Conservation (phyloP, 2,113 vertebrate genomes). For the Pygoscelis adeliae region DNA sequence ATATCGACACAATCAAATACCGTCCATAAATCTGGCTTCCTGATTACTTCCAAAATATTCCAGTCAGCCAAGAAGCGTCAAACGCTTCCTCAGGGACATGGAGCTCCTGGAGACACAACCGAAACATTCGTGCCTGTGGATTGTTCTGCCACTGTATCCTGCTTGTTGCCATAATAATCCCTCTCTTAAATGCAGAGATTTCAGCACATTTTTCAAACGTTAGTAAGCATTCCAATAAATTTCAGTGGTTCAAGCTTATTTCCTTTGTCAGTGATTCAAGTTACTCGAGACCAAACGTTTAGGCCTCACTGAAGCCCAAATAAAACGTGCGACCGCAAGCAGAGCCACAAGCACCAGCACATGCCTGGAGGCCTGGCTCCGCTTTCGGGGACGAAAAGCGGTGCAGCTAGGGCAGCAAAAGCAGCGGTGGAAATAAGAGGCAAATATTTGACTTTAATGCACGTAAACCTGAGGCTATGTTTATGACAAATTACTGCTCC, state of each 20-base stretch:
- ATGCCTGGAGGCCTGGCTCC: neutral
- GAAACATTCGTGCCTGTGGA: neutral
- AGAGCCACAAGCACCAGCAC: fast-evolving
- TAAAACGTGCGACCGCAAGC: fast-evolving
- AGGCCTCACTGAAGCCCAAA: neutral
- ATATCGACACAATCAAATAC: fast-evolving
- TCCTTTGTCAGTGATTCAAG: neutral
- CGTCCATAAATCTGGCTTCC: neutral
- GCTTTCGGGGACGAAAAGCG: neutral
- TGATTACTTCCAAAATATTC: neutral
- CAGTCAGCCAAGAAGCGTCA: neutral
- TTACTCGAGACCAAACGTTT: neutral
- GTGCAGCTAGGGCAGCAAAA: neutral
- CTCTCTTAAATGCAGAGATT: neutral
- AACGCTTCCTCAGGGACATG: neutral
- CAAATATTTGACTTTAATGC: neutral
- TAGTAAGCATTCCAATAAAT: neutral
- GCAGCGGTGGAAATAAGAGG: neutral
- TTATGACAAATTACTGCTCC: neutral
- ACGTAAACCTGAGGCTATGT: neutral
- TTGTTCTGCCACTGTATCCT: neutral
- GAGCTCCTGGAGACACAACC: neutral
- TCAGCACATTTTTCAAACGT: neutral
- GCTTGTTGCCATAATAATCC: neutral
- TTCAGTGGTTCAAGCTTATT: neutral